Evolutionary conservation across 2,113 vertebrate genomes (phyloP), one percentile per base, ranked within the genome.

Genomic region (Ameiurus melas): DNA sequence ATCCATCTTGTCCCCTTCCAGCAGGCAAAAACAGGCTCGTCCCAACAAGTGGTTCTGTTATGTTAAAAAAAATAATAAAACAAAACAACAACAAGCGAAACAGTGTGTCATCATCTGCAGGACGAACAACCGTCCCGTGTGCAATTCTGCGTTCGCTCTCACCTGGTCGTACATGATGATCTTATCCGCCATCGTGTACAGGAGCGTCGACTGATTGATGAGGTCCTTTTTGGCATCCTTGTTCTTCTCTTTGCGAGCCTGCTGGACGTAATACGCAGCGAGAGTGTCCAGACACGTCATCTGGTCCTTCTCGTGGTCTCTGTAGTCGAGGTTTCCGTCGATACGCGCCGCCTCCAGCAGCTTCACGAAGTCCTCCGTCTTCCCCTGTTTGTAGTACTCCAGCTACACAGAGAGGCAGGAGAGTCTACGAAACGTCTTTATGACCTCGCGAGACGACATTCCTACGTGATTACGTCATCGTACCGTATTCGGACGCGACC

Each of bases 101-200:
- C 6, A 1, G 27, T 51, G 19, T 36, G 36, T 51, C 6, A 84
- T 62, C 25, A 33, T 60, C 33, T 73, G 27, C 81, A 10, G 5
- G 17, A 84, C 17, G 17, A 16, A 62, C 25, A 14, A 51, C 9
- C 7, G 9, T 33, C 9, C 25, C 16, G 4, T 0, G 5, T 16
- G 13, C 6, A 51, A 53, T 12, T 9, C 30, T 22, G 39, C 36
- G 0, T 17, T 79, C 47, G 2, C 62, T 17, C 64, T 89, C 95
- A 99, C 98, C 97, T 99, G 98, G 93, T 99, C 98, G 4, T 99
- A 99, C 98, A 99, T 99, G 92, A 99, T 99, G 94, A 99, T 99
- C 95, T 99, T 99, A 93, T 99, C 98, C 75, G 98, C 98, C 98
- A 99, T 99, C 0, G 98, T 99, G 88, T 99, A 99, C 39, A 99